Conservation (phyloP, 2,888 invertebrate genomes). For the Deilephila elpenor region DNA sequence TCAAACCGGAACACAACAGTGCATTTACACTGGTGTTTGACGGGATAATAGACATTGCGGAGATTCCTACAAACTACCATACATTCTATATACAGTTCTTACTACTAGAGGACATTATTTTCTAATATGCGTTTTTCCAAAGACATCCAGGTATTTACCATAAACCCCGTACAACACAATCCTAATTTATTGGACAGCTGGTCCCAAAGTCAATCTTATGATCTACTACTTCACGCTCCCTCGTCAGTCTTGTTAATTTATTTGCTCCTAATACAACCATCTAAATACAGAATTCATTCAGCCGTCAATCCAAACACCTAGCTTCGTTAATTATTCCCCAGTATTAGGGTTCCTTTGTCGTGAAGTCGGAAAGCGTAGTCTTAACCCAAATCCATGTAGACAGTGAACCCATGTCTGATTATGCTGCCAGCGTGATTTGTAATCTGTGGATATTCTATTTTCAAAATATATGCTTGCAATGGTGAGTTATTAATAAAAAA, state of each 20-base stretch:
- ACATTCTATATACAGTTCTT: too few species aligned
- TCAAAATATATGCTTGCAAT: not conserved
- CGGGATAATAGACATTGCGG: too few species aligned
- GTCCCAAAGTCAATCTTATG: too few species aligned
- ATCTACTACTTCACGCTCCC: too few species aligned
- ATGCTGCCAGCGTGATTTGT: not conserved
- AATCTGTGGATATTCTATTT: not conserved
- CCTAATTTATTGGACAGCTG: too few species aligned
- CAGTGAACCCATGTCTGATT: not conserved
- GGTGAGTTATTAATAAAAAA: not conserved
- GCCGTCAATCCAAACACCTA: not conserved
- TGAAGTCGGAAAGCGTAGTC: not conserved
- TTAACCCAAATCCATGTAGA: not conserved
- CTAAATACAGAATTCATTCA: not conserved
- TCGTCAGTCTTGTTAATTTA: not conserved
- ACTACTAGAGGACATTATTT: too few species aligned
- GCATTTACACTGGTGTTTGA: too few species aligned
- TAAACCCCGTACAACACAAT: too few species aligned
- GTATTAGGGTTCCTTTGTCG: not conserved
- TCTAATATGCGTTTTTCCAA: too few species aligned
- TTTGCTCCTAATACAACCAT: not conserved
- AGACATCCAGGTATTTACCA: too few species aligned
- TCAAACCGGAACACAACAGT: too few species aligned
- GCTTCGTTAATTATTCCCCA: conserved; percentile 9
- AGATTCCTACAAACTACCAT: too few species aligned